These are phyloP conservation scores for Neocrepidodera transversa DNA, from an alignment of 2,888 invertebrate species.

Conservation along the genomic window DNA sequence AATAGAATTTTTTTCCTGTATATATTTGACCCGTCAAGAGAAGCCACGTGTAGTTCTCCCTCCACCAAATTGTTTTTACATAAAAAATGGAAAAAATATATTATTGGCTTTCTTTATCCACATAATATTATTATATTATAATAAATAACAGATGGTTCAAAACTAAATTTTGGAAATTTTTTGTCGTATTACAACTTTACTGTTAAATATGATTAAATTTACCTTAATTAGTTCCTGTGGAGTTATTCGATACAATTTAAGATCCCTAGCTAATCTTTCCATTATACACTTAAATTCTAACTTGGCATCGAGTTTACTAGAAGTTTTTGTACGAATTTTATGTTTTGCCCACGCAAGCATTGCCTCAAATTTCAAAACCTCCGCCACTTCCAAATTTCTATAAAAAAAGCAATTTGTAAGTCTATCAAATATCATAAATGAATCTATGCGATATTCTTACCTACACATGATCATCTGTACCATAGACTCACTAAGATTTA, in stretches of 20 bases:
- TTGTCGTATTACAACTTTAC: no score
- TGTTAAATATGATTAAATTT: no score
- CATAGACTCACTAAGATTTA: slow-evolving; percentile 91
- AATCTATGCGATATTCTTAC: slow-evolving; percentile 53
- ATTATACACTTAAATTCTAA: slow-evolving; percentile 92
- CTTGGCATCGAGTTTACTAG: slow-evolving; percentile 83
- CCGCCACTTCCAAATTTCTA: slow-evolving; percentile 86
- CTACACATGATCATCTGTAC: slow-evolving; percentile 90
- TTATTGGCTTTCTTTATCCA: no score
- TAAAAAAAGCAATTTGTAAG: slow-evolving; percentile 50
- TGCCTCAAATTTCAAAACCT: slow-evolving; percentile 90
- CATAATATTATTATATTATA: no score
- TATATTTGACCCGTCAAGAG: no score
- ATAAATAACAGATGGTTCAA: no score
- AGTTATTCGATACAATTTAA: slow-evolving; percentile 88
- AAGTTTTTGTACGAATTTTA: slow-evolving; percentile 80
- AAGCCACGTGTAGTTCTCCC: no score
- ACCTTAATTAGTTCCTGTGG: slow-evolving; percentile 92
- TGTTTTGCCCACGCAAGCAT: slow-evolving; percentile 91
- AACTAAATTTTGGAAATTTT: no score
- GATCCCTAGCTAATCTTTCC: slow-evolving; percentile 87
- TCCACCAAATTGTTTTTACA: no score
- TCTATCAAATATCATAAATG: background rate
- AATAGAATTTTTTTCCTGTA: no score
- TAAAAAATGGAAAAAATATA: no score